phyloP scores from a whole-genome alignment of 92 coral and sea anemone species.

The Isaurus tuberculatus region DNA sequence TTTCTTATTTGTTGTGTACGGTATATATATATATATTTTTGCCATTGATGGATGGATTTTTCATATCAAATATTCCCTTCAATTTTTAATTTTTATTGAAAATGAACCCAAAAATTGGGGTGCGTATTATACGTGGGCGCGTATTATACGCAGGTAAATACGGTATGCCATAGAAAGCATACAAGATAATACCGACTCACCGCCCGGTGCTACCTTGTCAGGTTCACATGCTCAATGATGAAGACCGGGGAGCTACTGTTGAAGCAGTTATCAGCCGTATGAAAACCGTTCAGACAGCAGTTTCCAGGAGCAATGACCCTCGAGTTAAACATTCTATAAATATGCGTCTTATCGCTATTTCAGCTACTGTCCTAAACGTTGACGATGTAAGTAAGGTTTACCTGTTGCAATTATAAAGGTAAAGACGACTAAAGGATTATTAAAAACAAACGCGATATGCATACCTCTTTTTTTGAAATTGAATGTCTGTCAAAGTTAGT shows the following conservation, averaged over 20 bases:
- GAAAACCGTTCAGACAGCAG: slow-evolving; percentile 95
- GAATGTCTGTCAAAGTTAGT: background rate
- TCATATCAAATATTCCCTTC: too few species aligned
- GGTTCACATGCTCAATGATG: slow-evolving; percentile 95
- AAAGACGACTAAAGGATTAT: too few species aligned
- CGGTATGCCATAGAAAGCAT: too few species aligned
- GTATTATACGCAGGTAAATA: too few species aligned
- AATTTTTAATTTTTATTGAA: too few species aligned
- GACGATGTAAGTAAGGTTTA: slow-evolving; percentile 81
- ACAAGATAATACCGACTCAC: background rate
- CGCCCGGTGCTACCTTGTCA: slow-evolving; percentile 19
- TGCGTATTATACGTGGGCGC: too few species aligned
- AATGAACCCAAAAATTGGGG: too few species aligned
- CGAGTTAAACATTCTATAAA: slow-evolving; percentile 49
- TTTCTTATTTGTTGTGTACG: too few species aligned
- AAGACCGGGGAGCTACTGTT: slow-evolving; percentile 93
- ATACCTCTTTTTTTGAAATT: too few species aligned
- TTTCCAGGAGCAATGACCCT: slow-evolving; percentile 66
- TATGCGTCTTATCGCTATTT: slow-evolving; percentile 92
- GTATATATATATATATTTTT: too few species aligned
- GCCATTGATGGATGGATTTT: too few species aligned
- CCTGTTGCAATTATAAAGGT: background rate
- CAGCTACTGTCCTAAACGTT: slow-evolving; percentile 96
- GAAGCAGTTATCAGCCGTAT: slow-evolving; percentile 98
- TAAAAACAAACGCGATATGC: too few species aligned